Evolutionary conservation across 1,140 invertebrate genomes (phyloP).

Genomic region (Cotesia vestalis): DNA sequence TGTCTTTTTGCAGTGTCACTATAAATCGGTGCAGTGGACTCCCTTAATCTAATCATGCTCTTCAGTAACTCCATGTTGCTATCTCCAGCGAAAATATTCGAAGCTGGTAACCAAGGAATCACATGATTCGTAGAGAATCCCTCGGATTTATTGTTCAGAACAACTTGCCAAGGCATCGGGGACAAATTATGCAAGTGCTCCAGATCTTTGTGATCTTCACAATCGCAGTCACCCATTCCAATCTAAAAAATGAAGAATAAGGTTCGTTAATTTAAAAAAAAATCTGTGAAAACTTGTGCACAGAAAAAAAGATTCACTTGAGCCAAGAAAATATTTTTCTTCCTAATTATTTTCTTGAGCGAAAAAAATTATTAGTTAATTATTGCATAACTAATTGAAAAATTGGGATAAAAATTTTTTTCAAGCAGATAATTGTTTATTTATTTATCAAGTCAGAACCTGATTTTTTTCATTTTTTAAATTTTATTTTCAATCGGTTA

Average conservation of each 20-base stretch:
- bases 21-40: slow-evolving; percentile 74
- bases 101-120: slow-evolving; percentile 71
- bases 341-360: too few species aligned
- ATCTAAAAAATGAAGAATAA: slow-evolving; percentile 46
- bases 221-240: slow-evolving; percentile 56
- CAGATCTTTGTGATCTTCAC: slow-evolving; percentile 70
- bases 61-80: slow-evolving; percentile 66
- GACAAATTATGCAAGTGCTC: slow-evolving; percentile 72
- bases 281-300: too few species aligned
- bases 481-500: too few species aligned
- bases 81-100: slow-evolving; percentile 54
- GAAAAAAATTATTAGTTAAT: too few species aligned
- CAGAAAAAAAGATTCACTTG: too few species aligned
- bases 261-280: too few species aligned
- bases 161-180: slow-evolving; percentile 71
- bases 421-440: too few species aligned
- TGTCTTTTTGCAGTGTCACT: slow-evolving; percentile 74
- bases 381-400: too few species aligned
- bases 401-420: too few species aligned
- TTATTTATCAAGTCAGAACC: too few species aligned
- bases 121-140: slow-evolving; percentile 64
- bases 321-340: too few species aligned
- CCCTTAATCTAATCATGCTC: slow-evolving; percentile 68
- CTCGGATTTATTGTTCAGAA: slow-evolving; percentile 43
- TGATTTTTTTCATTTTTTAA: too few species aligned